Base-by-base conservation (phyloP, 2,797 vertebrate species). In the Anisognathus igniventris region DNA sequence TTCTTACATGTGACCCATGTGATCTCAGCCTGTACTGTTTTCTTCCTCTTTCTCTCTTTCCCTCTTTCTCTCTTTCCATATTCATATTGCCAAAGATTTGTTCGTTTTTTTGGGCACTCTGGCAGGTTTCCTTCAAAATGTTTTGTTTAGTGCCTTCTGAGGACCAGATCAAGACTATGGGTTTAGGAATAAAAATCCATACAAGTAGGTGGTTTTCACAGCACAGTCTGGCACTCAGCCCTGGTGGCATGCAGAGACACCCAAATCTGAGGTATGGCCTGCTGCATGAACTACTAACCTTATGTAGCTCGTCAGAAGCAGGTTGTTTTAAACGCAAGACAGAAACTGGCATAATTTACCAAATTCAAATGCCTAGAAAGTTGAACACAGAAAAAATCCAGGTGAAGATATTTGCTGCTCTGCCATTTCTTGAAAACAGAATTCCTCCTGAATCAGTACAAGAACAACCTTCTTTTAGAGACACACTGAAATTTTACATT, bases 1-100 rank as follows among this genome's bases (percentile, higher is more conserved):
- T 37, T 37, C 21, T 61, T 68, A 30, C 31, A 7, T 1, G 3
- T 75, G 25, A n/a, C 6, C 28, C 21, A 11, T 67, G 47, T 24
- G 14, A 56, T 9, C 25, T 64, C 17, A 24, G 28, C 10, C 14
- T 51, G 13, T 12, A 20, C 3, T 20, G 24, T 17, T 45, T 31
- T 15, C 7, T 39, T 47, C 40, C 3, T 44, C 25, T 5, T 15
- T 50, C 27, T 14, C 48, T 16, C 48, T 30, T 51, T 51, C 2
- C 66, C 3, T 39, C 11, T 2, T 24, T 37, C 6, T 6, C 10
- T 39, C 30, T 48, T 50, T 40, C 5, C 11, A 13, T 1, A 4
- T n/a, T 70, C 8, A 7, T n/a, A 54, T 56, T 70, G 22, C 15
- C 18, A 31, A 57, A 74, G 33, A 48, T 45, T 44, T 21, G 28